Evolutionary conservation across 2,113 vertebrate genomes (phyloP).

Genomic region (Cryptotis parvus): DNA sequence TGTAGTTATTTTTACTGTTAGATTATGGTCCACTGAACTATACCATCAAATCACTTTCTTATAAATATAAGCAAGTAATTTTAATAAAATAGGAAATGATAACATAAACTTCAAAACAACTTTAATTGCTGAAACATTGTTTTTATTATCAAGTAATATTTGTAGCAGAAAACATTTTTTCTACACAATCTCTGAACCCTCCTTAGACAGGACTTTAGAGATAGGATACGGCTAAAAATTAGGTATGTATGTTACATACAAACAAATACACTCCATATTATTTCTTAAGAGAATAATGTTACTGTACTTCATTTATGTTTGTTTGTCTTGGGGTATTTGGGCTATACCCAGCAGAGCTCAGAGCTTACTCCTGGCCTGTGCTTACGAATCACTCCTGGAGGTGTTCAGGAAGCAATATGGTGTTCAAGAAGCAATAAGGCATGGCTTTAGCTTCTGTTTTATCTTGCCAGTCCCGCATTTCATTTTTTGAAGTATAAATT

Average conservation of each 20-base stretch:
- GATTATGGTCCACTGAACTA: slow-evolving; percentile 24
- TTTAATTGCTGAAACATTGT: slow-evolving; percentile 62
- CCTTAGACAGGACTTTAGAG: neutral
- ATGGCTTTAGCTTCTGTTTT: too few relatives aligned
- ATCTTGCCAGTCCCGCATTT: neutral
- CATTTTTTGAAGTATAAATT: slow-evolving; percentile 37
- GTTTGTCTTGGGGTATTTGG: too few relatives aligned
- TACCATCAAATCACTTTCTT: slow-evolving; percentile 37
- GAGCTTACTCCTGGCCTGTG: too few relatives aligned
- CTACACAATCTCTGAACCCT: slow-evolving; percentile 49
- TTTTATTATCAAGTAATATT: slow-evolving; percentile 61
- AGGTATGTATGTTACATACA: slow-evolving; percentile 3
- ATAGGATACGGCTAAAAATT: slow-evolving; percentile 32
- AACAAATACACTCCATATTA: neutral
- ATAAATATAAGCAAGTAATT: slow-evolving; percentile 62
- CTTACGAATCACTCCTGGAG: too few relatives aligned
- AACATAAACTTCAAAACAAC: slow-evolving; percentile 69
- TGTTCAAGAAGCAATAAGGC: too few relatives aligned
- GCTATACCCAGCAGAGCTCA: too few relatives aligned
- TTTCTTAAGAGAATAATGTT: slow-evolving; percentile 51
- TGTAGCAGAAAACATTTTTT: slow-evolving; percentile 57
- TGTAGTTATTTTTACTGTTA: neutral
- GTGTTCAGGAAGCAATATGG: too few relatives aligned
- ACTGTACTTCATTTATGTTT: neutral
- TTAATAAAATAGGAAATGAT: slow-evolving; percentile 65